These are phyloP conservation scores for Monochamus saltuarius DNA, from an alignment of 1,140 invertebrate genomes.

Conservation along the genomic window DNA sequence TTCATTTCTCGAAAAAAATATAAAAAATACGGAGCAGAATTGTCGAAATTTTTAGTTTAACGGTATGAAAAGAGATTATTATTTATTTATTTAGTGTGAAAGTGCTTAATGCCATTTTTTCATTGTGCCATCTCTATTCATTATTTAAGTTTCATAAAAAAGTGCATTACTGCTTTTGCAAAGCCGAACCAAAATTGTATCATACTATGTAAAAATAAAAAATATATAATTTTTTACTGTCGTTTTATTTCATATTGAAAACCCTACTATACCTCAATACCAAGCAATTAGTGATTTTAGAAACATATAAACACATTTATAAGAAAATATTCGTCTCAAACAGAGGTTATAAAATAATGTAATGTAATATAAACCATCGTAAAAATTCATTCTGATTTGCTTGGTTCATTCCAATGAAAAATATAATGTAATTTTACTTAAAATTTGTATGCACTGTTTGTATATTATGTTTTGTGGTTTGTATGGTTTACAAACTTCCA, in stretches of 20 bases:
- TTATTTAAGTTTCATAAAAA: slow-evolving; percentile 44
- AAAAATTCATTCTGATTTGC: no score
- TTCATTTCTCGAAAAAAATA: slow-evolving; percentile 33
- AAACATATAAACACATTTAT: no score
- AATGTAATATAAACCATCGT: no score
- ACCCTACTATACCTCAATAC: no score
- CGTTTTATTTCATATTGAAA: slow-evolving; percentile 13
- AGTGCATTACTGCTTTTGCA: slow-evolving; percentile 49
- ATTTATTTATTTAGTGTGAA: slow-evolving; percentile 45
- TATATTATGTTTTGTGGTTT: no score
- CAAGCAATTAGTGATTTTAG: no score
- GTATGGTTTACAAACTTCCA: no score
- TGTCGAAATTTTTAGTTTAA: slow-evolving; percentile 38
- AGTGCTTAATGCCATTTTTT: slow-evolving; percentile 46
- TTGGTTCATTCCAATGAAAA: no score
- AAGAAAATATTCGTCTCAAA: no score
- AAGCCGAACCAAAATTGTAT: slow-evolving; percentile 47
- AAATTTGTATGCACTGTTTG: no score
- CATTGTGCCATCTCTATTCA: slow-evolving; percentile 40
- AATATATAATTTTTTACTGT: slow-evolving; percentile 34
- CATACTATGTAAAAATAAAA: slow-evolving; percentile 47
- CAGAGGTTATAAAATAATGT: no score
- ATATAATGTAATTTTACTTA: no score
- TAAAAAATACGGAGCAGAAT: slow-evolving; percentile 29
- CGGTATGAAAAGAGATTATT: slow-evolving; percentile 43